phyloP scores from a whole-genome alignment of 2,797 vertebrate genomes.

The Cyprinella venusta region DNA sequence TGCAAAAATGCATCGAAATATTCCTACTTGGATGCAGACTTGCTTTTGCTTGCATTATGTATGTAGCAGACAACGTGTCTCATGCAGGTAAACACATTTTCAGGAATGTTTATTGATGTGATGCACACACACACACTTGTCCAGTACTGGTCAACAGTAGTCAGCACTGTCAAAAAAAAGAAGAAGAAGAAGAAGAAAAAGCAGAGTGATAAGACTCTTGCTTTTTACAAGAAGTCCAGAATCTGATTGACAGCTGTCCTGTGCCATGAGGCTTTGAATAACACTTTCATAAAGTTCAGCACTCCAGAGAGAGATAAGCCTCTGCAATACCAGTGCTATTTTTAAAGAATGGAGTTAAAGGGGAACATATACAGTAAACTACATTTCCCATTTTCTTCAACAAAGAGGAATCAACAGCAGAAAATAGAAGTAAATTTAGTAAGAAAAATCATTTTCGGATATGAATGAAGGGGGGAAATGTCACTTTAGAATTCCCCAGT shows the following conservation, averaged over 20 bases:
- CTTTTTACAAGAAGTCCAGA: conserved; percentile 20
- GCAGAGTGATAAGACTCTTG: conserved; percentile 6
- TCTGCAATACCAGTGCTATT: background rate
- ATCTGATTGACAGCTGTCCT: conserved; percentile 27
- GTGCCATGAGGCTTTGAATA: conserved; percentile 6
- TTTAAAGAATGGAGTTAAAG: conserved; percentile 1
- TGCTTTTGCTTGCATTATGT: background rate
- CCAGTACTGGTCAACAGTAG: conserved; percentile 14
- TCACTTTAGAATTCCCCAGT: background rate
- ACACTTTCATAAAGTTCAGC: conserved; percentile 22
- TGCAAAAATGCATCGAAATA: background rate
- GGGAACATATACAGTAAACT: background rate
- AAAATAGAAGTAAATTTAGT: background rate
- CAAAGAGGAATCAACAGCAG: background rate
- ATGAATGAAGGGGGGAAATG: background rate
- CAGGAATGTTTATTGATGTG: background rate
- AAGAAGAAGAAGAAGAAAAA: background rate
- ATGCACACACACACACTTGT: background rate
- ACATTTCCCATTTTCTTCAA: conserved; percentile 12
- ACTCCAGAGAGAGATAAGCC: conserved; percentile 4
- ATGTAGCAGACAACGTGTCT: background rate
- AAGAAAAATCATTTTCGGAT: background rate
- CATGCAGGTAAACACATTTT: conserved; percentile 13
- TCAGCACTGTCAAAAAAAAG: conserved; percentile 21
- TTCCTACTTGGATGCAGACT: background rate